Conservation (phyloP, 2,888 invertebrate genomes). For the Acrobasis repandana region DNA sequence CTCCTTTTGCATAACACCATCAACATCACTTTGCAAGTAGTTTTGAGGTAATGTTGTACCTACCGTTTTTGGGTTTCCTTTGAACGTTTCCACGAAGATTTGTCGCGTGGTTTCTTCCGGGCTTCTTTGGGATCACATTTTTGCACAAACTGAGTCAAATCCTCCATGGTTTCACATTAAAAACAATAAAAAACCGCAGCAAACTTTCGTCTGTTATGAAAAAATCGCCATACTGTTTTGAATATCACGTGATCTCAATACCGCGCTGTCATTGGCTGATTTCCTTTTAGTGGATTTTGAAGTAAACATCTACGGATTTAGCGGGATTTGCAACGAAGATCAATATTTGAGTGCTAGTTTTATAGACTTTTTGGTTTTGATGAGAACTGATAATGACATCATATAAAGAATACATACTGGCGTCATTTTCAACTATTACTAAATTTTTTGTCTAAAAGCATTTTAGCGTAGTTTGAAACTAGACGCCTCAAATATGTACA, state of each 20-base stretch:
- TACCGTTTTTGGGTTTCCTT: constrained; percentile 7
- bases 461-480: no score
- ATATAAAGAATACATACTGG: no score
- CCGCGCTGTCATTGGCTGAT: constrained; percentile 13
- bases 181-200: constrained; percentile 8
- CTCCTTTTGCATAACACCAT: neutral
- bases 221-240: constrained; percentile 12
- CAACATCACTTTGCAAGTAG: constrained; percentile 3
- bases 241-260: constrained; percentile 14
- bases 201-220: neutral
- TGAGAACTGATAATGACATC: constrained; percentile 9
- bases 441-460: no score
- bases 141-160: neutral
- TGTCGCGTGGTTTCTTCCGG: constrained; percentile 4
- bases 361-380: constrained; percentile 10
- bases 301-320: constrained; percentile 7
- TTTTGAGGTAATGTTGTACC: constrained; percentile 1
- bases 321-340: constrained; percentile 18
- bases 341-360: constrained; percentile 3
- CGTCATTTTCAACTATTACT: no score
- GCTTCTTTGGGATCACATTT: constrained; percentile 18
- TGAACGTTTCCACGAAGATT: constrained; percentile 13
- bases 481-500: constrained; percentile 15
- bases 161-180: constrained; percentile 7
- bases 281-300: constrained; percentile 14